Percentiles rank a stretch among this genome's conserved stretches.
These are phyloP conservation scores for Euwallacea fornicatus DNA, from an alignment of 1,140 invertebrate species.

Conservation along the genomic window DNA sequence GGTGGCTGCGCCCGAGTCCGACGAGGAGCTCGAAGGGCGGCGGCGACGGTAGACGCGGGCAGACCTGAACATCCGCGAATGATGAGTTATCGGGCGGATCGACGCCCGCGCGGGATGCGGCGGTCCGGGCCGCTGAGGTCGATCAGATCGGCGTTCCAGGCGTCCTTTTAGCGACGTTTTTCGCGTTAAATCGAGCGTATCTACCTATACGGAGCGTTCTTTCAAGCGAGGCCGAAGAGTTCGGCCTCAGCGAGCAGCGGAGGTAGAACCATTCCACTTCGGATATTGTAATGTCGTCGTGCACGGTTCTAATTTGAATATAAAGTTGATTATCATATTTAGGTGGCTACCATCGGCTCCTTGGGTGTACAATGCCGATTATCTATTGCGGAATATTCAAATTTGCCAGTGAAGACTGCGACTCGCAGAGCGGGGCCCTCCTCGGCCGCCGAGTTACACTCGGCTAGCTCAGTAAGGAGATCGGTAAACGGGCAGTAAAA, in stretches of 20 bases:
- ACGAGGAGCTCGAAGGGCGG: too few relatives aligned
- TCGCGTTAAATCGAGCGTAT: too few relatives aligned
- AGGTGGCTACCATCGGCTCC: constrained; percentile 33
- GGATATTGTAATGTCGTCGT: constrained; percentile 16
- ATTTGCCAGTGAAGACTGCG: background rate
- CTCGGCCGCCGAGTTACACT: background rate
- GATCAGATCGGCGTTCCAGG: too few relatives aligned
- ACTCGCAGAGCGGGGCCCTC: background rate
- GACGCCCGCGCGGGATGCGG: too few relatives aligned
- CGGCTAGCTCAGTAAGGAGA: background rate
- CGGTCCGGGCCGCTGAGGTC: too few relatives aligned
- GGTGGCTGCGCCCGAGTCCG: too few relatives aligned
- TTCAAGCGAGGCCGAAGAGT: background rate
- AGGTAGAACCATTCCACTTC: background rate
- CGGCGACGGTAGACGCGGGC: too few relatives aligned
- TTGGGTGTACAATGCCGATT: constrained; percentile 27
- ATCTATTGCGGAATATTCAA: constrained; percentile 32
- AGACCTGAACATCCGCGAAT: too few relatives aligned
- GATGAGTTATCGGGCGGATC: too few relatives aligned
- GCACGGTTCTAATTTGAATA: constrained; percentile 22
- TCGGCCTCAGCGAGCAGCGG: background rate
- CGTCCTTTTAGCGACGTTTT: too few relatives aligned
- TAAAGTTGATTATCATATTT: constrained; percentile 33
- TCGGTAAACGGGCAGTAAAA: background rate
- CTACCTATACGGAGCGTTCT: too few relatives aligned